A percentile compares a stretch with the other conserved stretches of the same genome.
Conservation (phyloP, 2,113 vertebrate species). For the Microcebus tavaratra region DNA sequence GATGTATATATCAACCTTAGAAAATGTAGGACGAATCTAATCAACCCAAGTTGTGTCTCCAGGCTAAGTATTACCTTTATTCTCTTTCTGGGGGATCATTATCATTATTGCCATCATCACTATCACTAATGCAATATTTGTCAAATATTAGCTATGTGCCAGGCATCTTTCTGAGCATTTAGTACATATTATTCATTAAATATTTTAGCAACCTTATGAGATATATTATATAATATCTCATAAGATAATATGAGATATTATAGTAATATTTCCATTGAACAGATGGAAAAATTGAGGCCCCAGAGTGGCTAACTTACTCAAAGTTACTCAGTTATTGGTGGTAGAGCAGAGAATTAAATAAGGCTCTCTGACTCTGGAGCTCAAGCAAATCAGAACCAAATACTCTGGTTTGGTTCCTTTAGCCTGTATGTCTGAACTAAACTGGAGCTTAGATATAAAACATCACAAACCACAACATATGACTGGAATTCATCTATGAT, state of each 20-base stretch:
- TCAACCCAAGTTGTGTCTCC: background rate
- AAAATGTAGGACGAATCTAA: background rate
- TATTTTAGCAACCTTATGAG: background rate
- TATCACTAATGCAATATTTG: background rate
- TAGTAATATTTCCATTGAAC: background rate
- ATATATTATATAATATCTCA: no score
- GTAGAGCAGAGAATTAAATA: background rate
- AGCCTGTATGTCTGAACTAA: conserved; percentile 7
- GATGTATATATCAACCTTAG: background rate
- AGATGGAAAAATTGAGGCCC: conserved; percentile 2
- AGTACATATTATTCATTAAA: background rate
- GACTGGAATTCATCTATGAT: conserved; percentile 6
- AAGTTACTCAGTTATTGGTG: background rate
- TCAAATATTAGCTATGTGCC: background rate
- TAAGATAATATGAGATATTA: no score
- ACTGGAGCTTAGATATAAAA: background rate
- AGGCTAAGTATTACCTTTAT: background rate
- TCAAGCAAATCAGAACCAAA: conserved; percentile 23
- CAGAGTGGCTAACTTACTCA: background rate
- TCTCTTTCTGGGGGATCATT: background rate
- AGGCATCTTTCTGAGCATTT: background rate
- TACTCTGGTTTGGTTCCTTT: background rate
- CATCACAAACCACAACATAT: background rate
- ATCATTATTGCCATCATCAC: background rate
- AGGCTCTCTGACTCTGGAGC: background rate